Percentiles rank a stretch among this genome's conserved stretches.
Conservation (phyloP, 2,113 vertebrate genomes). For the Danionella cerebrum region DNA sequence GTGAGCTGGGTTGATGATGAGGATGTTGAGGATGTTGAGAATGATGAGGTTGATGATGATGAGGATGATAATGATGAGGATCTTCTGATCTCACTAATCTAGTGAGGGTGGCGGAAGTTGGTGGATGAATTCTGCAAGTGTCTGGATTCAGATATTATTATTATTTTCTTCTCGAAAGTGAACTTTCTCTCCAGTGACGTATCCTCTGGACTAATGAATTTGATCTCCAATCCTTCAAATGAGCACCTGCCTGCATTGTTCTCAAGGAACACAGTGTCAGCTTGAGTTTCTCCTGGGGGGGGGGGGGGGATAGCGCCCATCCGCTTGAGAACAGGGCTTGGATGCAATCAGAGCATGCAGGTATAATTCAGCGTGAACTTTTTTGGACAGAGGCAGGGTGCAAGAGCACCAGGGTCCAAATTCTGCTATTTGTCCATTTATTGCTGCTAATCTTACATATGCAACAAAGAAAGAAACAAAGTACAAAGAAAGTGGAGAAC, state of each 20-base stretch:
- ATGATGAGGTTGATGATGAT: too few species aligned
- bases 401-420: too few species aligned
- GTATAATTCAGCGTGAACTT: conserved; percentile 24
- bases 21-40: too few species aligned
- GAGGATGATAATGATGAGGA: too few species aligned
- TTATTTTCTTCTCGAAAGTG: conserved; percentile 46
- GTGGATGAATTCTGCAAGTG: too few species aligned
- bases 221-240: conserved; percentile 52
- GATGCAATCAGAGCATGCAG: conserved; percentile 9
- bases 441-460: too few species aligned
- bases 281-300: conserved; percentile 29
- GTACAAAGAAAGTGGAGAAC: conserved; percentile 61
- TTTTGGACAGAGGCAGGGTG: conserved; percentile 24
- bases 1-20: too few species aligned
- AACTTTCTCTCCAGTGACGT: conserved; percentile 56
- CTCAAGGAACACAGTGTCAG: too few species aligned
- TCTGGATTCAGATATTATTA: conserved; percentile 45
- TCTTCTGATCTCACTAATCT: too few species aligned
- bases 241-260: too few species aligned
- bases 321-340: conserved; percentile 8
- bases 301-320: conserved; percentile 43
- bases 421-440: too few species aligned
- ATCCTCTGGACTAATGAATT: conserved; percentile 39
- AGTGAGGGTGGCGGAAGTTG: too few species aligned
- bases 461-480: conserved; percentile 61